Percentiles rank a stretch among this genome's conserved stretches.
These are phyloP conservation scores for Cotesia chilonis DNA, from an alignment of 1,140 invertebrate genomes.

Conservation along the genomic window DNA sequence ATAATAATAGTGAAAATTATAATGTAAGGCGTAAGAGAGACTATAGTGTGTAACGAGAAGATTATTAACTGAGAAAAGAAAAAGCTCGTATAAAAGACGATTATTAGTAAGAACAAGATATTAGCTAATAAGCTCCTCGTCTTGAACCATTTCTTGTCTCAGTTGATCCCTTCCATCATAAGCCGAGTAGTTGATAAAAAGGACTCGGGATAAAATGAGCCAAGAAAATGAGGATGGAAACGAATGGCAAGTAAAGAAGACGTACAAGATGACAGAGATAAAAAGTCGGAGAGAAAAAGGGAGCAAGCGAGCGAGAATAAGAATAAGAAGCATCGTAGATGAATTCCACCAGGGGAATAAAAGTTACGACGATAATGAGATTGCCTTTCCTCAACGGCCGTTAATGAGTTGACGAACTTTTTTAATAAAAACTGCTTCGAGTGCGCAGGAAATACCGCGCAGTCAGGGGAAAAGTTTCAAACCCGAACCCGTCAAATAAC, in stretches of 20 bases:
- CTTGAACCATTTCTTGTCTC: constrained; percentile 17
- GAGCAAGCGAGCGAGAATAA: background rate
- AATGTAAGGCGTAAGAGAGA: no score
- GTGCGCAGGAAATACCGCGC: constrained; percentile 10
- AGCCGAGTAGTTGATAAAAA: constrained; percentile 22
- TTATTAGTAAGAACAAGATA: constrained; percentile 34
- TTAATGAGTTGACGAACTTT: constrained; percentile 43
- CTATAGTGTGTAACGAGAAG: background rate
- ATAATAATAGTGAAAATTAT: no score
- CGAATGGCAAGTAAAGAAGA: constrained; percentile 19
- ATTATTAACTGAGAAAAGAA: constrained; percentile 24
- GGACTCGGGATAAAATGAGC: background rate
- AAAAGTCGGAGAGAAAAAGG: constrained; percentile 18
- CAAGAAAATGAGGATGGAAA: constrained; percentile 2
- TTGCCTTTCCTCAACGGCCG: constrained; percentile 34
- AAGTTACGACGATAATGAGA: constrained; percentile 42
- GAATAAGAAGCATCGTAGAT: constrained; percentile 23
- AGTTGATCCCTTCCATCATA: constrained; percentile 19
- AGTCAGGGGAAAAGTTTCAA: background rate
- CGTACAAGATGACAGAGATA: constrained; percentile 27
- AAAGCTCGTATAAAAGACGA: constrained; percentile 27
- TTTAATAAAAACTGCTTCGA: constrained; percentile 39
- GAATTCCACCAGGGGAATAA: constrained; percentile 23
- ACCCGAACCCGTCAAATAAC: background rate
- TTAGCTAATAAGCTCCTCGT: constrained; percentile 35